A percentile compares a stretch with the other conserved stretches of the same genome.
Evolutionary conservation across 2,888 invertebrate species (phyloP).

Genomic region (Cephus spinipes): DNA sequence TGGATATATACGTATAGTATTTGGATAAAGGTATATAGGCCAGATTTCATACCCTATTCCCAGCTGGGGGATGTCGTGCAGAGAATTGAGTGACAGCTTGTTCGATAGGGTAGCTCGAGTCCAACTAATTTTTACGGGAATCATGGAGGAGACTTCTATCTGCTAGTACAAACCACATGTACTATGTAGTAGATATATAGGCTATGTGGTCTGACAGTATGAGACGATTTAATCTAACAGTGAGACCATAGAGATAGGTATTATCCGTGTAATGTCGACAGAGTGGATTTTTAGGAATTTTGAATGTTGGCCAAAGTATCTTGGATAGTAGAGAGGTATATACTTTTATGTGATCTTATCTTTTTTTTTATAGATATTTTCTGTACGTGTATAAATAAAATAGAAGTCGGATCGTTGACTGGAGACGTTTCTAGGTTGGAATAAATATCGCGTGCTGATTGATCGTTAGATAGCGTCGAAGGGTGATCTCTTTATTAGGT

Average conservation of each 20-base stretch:
- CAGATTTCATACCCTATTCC: background rate
- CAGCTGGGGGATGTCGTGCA: background rate
- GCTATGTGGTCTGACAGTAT: background rate
- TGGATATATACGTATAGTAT: background rate
- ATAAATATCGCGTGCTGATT: background rate
- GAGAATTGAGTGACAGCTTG: background rate
- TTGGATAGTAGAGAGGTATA: background rate
- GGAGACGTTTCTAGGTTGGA: background rate
- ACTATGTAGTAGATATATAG: background rate
- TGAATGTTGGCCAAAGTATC: background rate
- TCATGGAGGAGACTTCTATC: background rate
- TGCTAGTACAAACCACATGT: background rate
- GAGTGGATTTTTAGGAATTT: background rate
- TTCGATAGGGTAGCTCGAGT: background rate
- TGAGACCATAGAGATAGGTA: background rate
- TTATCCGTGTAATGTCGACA: background rate
- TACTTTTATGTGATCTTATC: background rate
- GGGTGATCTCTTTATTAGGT: background rate
- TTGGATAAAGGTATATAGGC: background rate
- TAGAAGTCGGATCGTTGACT: background rate
- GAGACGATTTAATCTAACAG: background rate
- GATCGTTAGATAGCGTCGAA: background rate
- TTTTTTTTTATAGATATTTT: background rate
- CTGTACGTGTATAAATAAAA: background rate
- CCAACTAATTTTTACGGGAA: background rate